Evolutionary conservation across 2,113 vertebrate species (phyloP).

Genomic region (Forbesichthys agassizii): DNA sequence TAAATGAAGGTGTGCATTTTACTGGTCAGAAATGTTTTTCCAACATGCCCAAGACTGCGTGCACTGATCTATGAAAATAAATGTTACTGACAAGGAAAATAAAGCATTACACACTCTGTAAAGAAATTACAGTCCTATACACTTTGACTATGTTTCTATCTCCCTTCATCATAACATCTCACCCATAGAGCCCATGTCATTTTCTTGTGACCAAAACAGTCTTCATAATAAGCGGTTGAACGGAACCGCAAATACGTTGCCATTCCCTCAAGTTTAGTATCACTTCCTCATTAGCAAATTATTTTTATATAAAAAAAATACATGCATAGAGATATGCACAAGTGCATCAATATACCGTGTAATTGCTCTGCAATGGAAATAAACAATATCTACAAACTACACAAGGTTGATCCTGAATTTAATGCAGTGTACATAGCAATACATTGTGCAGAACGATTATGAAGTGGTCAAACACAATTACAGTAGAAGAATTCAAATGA

Average conservation of each 20-base stretch:
- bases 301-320: background rate
- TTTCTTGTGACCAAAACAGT: conserved; percentile 6
- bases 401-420: too few species aligned
- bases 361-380: background rate
- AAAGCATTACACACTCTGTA: background rate
- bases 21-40: too few species aligned
- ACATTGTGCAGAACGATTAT: too few species aligned
- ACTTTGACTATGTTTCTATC: background rate
- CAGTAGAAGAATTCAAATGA: too few species aligned
- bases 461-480: too few species aligned
- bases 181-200: background rate
- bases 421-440: too few species aligned
- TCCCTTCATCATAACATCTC: background rate
- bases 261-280: background rate
- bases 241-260: background rate
- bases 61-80: too few species aligned
- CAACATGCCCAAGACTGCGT: too few species aligned
- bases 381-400: background rate
- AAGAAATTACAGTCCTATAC: background rate
- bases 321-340: background rate
- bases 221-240: conserved; percentile 2
- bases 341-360: too few species aligned
- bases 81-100: too few species aligned
- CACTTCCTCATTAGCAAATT: background rate
- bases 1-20: too few species aligned